Conservation (phyloP, 2,888 invertebrate species). For the Lasioglossum malachurum region DNA sequence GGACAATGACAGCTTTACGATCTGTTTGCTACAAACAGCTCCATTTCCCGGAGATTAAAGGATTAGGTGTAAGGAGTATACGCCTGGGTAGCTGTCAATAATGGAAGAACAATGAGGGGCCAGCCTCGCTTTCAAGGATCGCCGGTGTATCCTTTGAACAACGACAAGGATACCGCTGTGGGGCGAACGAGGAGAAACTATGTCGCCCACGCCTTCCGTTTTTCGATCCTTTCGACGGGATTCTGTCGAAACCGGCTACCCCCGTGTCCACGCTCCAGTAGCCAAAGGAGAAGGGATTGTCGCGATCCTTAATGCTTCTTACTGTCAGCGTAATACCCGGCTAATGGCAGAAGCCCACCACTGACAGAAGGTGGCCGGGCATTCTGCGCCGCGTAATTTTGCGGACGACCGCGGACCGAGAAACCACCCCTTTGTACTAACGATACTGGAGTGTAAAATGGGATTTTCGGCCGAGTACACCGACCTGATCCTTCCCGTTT, state of each 20-base stretch:
- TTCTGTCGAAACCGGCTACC: constrained; percentile 14
- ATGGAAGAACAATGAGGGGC: constrained; percentile 81
- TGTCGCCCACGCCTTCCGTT: constrained; percentile 41
- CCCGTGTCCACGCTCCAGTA: constrained; percentile 74
- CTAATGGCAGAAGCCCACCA: constrained; percentile 71
- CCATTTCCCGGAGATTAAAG: constrained; percentile 82
- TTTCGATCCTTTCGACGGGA: constrained; percentile 37
- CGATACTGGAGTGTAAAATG: constrained; percentile 78
- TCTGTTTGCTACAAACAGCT: constrained; percentile 82
- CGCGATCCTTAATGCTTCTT: constrained; percentile 78
- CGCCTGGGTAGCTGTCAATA: constrained; percentile 79
- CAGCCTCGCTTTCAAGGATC: constrained; percentile 64
- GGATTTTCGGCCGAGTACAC: constrained; percentile 67
- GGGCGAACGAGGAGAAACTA: background rate
- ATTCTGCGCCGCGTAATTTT: constrained; percentile 72
- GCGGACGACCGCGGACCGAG: constrained; percentile 44
- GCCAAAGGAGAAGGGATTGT: constrained; percentile 76
- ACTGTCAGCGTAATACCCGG: constrained; percentile 76
- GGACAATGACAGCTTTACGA: constrained; percentile 74
- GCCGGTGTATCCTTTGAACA: constrained; percentile 64
- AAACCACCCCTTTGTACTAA: constrained; percentile 59
- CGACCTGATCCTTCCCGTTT: background rate
- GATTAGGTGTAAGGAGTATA: constrained; percentile 82
- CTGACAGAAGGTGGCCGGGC: constrained; percentile 50
- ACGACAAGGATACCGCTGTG: constrained; percentile 17